Conservation (phyloP, 92 coral and sea anemone species). For the Galaxea fascicularis region DNA sequence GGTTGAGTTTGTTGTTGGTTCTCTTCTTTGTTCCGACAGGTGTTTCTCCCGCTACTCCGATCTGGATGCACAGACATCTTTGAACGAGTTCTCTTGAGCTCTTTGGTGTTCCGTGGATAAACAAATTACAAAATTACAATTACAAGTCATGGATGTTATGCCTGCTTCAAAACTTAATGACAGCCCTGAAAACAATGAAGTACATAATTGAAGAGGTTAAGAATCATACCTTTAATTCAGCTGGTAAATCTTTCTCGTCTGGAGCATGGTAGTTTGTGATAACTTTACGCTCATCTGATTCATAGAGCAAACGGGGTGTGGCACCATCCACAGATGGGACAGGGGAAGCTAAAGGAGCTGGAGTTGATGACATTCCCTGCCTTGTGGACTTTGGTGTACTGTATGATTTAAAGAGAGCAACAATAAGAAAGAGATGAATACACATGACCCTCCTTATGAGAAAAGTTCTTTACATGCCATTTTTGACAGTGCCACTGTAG, state of each 20-base stretch:
- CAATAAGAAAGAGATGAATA: not conserved
- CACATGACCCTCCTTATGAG: not conserved
- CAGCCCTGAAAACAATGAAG: too few species aligned
- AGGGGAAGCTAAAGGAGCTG: conserved; percentile 93
- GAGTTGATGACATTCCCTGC: conserved; percentile 83
- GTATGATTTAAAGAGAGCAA: not conserved
- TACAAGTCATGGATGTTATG: too few species aligned
- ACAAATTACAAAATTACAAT: too few species aligned
- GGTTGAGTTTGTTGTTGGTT: too few species aligned
- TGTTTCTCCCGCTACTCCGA: too few species aligned
- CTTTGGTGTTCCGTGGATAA: too few species aligned
- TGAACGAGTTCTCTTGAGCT: too few species aligned
- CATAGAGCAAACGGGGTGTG: conserved; percentile 11
- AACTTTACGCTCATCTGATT: not conserved
- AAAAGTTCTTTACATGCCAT: not conserved
- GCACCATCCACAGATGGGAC: conserved; percentile 66
- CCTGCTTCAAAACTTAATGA: too few species aligned
- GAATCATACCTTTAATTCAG: conserved; percentile 23
- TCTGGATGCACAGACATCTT: too few species aligned
- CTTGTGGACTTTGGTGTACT: conserved; percentile 93
- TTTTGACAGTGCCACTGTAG: too few species aligned
- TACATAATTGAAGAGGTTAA: too few species aligned
- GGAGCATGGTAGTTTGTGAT: not conserved
- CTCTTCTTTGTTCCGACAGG: too few species aligned
- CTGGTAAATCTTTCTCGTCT: not conserved